Conservation (phyloP, 1,140 invertebrate species). For the Leptoteleia sp. region DNA sequence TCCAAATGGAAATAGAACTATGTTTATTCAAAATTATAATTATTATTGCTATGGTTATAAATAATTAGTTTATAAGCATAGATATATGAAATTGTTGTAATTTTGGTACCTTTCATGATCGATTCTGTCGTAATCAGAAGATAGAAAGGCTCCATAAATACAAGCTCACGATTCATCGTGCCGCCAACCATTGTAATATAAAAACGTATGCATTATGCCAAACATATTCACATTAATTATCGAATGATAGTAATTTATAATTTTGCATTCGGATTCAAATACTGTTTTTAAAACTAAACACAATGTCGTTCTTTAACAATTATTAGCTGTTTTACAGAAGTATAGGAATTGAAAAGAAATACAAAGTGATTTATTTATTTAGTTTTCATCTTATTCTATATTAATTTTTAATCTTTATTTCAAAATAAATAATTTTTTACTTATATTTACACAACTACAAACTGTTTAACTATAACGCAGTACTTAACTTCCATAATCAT, state of each 20-base stretch:
- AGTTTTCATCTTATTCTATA: too few relatives aligned
- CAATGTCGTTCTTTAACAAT: conserved; percentile 15
- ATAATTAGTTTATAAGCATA: conserved; percentile 72
- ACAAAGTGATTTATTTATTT: too few relatives aligned
- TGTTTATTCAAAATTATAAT: conserved; percentile 11
- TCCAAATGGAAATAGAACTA: conserved; percentile 2
- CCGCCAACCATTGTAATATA: conserved; percentile 73
- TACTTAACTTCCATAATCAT: too few relatives aligned
- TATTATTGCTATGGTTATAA: conserved; percentile 58
- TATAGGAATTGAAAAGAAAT: conserved; percentile 22
- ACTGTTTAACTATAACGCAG: too few relatives aligned
- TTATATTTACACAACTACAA: too few relatives aligned
- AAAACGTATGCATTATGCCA: conserved; percentile 50
- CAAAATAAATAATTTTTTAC: too few relatives aligned
- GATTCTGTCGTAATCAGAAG: conserved; percentile 35
- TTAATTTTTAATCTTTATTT: too few relatives aligned
- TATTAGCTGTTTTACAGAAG: conserved; percentile 24
- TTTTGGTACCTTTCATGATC: conserved; percentile 54
- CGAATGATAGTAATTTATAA: conserved; percentile 16
- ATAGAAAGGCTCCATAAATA: conserved; percentile 55
- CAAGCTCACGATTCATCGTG: conserved; percentile 70
- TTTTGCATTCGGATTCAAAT: conserved; percentile 22
- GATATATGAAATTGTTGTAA: conserved; percentile 69
- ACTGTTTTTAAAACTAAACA: conserved; percentile 5
- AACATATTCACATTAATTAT: conserved; percentile 40